These are phyloP conservation scores for Myrmecobius fasciatus DNA, from an alignment of 2,113 vertebrate species.

Conservation along the genomic window DNA sequence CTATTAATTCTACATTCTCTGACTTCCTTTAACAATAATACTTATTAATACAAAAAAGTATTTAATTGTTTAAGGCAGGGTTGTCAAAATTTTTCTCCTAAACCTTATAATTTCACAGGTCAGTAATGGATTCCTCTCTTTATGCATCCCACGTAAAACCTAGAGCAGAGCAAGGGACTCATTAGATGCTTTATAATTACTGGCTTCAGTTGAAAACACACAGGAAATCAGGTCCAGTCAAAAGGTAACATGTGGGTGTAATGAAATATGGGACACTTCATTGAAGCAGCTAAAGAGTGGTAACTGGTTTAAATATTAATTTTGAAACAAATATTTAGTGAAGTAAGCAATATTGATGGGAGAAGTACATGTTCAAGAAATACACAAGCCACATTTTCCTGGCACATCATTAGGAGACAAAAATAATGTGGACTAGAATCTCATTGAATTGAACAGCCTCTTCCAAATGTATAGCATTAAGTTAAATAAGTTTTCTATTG, in stretches of 20 bases:
- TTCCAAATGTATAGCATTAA: not conserved
- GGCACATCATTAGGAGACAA: not conserved
- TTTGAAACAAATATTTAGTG: not conserved
- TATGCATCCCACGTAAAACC: not conserved
- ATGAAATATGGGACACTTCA: not conserved
- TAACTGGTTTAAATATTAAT: not conserved
- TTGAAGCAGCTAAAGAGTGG: not conserved
- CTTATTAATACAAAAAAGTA: not conserved
- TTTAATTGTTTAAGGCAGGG: not conserved
- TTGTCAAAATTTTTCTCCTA: not conserved
- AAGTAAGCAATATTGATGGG: not conserved
- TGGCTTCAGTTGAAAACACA: not conserved
- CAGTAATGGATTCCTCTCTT: not conserved
- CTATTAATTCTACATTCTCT: not conserved
- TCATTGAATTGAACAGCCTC: not conserved
- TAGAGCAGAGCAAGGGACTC: not conserved
- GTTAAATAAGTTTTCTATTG: not conserved
- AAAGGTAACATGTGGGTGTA: not conserved
- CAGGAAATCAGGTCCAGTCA: not conserved
- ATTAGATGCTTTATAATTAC: not conserved
- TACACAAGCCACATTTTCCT: not conserved
- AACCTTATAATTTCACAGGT: not conserved
- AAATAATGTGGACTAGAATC: not conserved
- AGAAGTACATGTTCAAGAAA: not conserved
- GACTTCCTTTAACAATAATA: not conserved